phyloP scores from a whole-genome alignment of 2,797 vertebrate species.

The Melanotaenia trifasciata region DNA sequence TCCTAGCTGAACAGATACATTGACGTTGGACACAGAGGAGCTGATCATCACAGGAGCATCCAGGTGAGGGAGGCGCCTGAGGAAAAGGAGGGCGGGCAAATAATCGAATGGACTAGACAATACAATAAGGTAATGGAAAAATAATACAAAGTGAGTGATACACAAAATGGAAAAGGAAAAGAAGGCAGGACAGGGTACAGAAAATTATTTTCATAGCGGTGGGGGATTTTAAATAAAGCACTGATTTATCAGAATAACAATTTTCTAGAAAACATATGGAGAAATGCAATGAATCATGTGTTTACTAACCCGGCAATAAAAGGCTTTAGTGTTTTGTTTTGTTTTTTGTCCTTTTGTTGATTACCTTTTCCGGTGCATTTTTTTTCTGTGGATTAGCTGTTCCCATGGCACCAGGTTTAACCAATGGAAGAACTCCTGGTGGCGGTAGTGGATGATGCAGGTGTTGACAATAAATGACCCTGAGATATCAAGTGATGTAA shows the following conservation, averaged over 20 bases:
- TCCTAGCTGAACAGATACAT: conserved; percentile 92
- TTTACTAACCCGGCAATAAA: not conserved
- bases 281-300: not conserved
- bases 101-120: conserved; percentile 74
- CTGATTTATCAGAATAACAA: not conserved
- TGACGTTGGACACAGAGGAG: conserved; percentile 91
- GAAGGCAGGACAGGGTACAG: conserved; percentile 24
- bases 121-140: conserved; percentile 37
- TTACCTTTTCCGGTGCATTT: conserved; percentile 80
- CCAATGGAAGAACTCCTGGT: conserved; percentile 98
- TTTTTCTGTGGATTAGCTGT: conserved; percentile 76
- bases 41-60: conserved; percentile 90
- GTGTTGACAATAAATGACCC: conserved; percentile 91
- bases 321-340: not conserved
- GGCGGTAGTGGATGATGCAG: conserved; percentile 97
- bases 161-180: conserved; percentile 48
- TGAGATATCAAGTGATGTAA: conserved; percentile 90
- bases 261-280: not conserved
- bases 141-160: conserved; percentile 50
- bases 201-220: conserved; percentile 1
- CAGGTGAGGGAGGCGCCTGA: conserved; percentile 89
- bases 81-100: conserved; percentile 73
- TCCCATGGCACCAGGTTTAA: conserved; percentile 90
- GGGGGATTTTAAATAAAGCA: not conserved
- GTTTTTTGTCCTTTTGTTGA: not conserved